Evolutionary conservation across 2,113 vertebrate genomes (phyloP).

Genomic region (Syngnathus floridae): DNA sequence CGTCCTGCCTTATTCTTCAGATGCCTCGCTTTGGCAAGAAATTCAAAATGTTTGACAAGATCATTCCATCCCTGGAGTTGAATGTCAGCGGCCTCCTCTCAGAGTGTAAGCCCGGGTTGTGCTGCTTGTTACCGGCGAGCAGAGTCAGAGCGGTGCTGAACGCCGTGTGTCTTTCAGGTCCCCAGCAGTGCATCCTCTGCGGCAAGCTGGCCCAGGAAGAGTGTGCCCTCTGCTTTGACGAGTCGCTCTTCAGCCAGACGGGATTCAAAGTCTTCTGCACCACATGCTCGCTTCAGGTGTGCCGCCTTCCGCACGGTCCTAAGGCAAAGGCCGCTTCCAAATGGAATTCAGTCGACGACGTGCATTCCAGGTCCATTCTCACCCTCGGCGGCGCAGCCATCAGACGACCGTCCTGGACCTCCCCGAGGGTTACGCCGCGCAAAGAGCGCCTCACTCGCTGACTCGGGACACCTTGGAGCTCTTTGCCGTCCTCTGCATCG

Average conservation of each 20-base stretch:
- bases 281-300: constrained; percentile 75
- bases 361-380: constrained; percentile 75
- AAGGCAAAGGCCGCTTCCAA: no score
- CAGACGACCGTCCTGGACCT: constrained; percentile 36
- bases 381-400: constrained; percentile 65
- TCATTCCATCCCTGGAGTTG: constrained; percentile 82
- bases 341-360: no score
- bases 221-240: constrained; percentile 77
- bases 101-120: constrained; percentile 62
- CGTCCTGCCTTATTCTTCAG: constrained; percentile 86
- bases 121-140: no score
- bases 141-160: no score
- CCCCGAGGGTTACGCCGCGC: constrained; percentile 59
- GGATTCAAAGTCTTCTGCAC: constrained; percentile 82
- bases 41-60: constrained; percentile 92
- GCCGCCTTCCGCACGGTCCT: background rate
- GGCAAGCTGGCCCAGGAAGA: constrained; percentile 69
- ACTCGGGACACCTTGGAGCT: constrained; percentile 79
- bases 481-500: constrained; percentile 85
- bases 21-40: constrained; percentile 89
- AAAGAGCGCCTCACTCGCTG: background rate
- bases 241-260: constrained; percentile 63
- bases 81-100: constrained; percentile 81
- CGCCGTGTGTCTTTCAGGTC: constrained; percentile 62
- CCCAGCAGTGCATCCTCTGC: constrained; percentile 80